phyloP scores from a whole-genome alignment of 2,113 vertebrate genomes.

The Dicerorhinus sumatrensis region DNA sequence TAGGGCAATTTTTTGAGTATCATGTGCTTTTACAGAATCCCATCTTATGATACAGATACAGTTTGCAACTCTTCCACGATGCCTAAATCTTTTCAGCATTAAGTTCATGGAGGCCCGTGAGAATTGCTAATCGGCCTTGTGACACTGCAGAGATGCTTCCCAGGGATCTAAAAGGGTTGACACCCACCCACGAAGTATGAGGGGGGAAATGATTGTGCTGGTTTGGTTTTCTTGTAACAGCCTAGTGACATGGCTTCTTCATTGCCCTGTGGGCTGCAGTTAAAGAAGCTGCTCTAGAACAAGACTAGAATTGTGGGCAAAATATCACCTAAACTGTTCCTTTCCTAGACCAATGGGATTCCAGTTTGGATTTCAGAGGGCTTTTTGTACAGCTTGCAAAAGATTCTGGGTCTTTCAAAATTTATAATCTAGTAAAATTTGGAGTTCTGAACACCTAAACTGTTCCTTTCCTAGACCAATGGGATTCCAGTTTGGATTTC shows the following conservation, averaged over 20 bases:
- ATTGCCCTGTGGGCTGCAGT: not conserved
- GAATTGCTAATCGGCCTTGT: not conserved
- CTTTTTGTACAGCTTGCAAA: not conserved
- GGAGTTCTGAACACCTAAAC: not conserved
- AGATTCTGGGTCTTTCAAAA: not conserved
- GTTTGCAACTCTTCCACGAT: not conserved
- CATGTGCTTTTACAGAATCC: not conserved
- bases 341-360: constrained; percentile 30
- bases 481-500: constrained; percentile 33
- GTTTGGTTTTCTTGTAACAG: not conserved
- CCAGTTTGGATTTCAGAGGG: constrained; percentile 20
- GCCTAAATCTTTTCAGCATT: not conserved
- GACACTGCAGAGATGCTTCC: not conserved
- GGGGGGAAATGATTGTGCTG: not conserved
- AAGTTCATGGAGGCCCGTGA: not conserved
- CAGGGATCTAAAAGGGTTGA: not conserved
- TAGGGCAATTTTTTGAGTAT: not conserved
- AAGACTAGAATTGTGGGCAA: constrained; percentile 40
- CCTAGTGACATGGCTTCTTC: not conserved
- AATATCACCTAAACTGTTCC: not conserved
- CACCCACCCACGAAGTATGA: not conserved
- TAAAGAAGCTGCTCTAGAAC: constrained; percentile 53
- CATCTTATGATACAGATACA: not conserved
- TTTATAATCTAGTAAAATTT: constrained; percentile 39
- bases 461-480: constrained; percentile 14